phyloP scores from a whole-genome alignment of 2,113 vertebrate genomes.

The Grus americana region DNA sequence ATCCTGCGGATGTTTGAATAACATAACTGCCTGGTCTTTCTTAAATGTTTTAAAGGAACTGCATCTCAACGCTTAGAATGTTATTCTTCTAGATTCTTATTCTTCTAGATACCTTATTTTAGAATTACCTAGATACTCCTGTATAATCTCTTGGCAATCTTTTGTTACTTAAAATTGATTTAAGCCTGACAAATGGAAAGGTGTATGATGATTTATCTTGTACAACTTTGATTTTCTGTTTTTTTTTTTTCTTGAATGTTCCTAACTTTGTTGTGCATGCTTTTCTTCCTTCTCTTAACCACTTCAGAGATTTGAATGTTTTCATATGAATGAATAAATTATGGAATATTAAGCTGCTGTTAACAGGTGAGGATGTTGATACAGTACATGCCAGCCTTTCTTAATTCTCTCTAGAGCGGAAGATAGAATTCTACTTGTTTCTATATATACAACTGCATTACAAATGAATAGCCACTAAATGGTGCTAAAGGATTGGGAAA shows the following conservation, averaged over 20 bases:
- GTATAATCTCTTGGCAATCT: not conserved
- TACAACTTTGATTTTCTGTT: not conserved
- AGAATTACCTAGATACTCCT: not conserved
- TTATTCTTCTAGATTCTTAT: not conserved
- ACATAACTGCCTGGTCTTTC: not conserved
- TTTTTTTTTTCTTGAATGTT: not conserved
- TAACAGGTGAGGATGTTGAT: not conserved
- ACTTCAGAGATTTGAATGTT: not conserved
- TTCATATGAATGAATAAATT: not conserved
- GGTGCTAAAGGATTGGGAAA: slow-evolving; percentile 43
- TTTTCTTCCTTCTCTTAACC: not conserved
- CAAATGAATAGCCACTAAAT: slow-evolving; percentile 41
- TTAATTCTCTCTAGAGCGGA: not conserved
- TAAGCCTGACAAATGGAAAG: not conserved
- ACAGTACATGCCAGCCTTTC: not conserved
- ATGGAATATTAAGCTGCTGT: not conserved
- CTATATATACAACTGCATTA: not conserved
- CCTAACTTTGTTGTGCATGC: not conserved
- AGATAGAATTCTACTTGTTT: not conserved
- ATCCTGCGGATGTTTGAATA: not conserved
- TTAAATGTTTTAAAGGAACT: not conserved
- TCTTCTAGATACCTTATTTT: not conserved
- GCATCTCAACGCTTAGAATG: not conserved
- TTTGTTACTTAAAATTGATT: not conserved
- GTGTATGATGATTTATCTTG: not conserved